Percentiles rank a stretch among this genome's conserved stretches.
These are phyloP conservation scores for Andrena marginata DNA, from an alignment of 2,888 invertebrate species.

Conservation along the genomic window DNA sequence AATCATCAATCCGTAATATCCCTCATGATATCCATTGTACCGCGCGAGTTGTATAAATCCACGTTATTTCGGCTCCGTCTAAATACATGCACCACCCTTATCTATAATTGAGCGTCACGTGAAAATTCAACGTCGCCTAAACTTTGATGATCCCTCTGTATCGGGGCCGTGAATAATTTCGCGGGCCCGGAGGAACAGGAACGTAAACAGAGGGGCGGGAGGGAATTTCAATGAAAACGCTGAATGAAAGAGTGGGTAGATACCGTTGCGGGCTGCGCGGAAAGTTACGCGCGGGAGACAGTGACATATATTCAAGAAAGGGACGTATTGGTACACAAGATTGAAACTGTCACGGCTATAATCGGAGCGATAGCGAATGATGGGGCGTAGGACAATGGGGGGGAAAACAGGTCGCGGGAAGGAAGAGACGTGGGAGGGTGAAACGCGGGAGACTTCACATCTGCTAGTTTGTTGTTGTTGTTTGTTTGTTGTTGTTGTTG, in stretches of 20 bases:
- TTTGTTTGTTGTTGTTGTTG: slow-evolving; percentile 65
- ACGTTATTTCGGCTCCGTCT: not conserved
- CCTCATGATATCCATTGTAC: not conserved
- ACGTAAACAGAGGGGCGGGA: not conserved
- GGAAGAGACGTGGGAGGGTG: slow-evolving; percentile 58
- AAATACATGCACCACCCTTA: not conserved
- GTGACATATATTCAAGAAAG: slow-evolving; percentile 54
- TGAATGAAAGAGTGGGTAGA: slow-evolving; percentile 21
- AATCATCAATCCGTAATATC: slow-evolving; percentile 37
- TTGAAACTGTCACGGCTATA: slow-evolving; percentile 72
- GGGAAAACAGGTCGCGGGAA: slow-evolving; percentile 67
- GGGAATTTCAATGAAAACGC: slow-evolving; percentile 7
- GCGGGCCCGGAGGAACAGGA: not conserved
- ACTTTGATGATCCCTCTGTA: not conserved
- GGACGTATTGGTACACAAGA: slow-evolving; percentile 56
- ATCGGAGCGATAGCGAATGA: slow-evolving; percentile 70
- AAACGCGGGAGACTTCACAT: slow-evolving; percentile 58
- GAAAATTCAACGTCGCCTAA: not conserved
- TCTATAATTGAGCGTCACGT: not conserved
- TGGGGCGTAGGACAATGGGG: slow-evolving; percentile 67
- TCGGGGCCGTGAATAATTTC: not conserved
- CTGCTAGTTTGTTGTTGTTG: slow-evolving; percentile 68
- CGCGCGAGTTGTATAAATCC: not conserved
- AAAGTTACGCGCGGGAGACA: slow-evolving; percentile 42
- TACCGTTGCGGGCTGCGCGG: slow-evolving; percentile 30